phyloP scores from a whole-genome alignment of 2,888 invertebrate genomes.

The Lacanobia oleracea region DNA sequence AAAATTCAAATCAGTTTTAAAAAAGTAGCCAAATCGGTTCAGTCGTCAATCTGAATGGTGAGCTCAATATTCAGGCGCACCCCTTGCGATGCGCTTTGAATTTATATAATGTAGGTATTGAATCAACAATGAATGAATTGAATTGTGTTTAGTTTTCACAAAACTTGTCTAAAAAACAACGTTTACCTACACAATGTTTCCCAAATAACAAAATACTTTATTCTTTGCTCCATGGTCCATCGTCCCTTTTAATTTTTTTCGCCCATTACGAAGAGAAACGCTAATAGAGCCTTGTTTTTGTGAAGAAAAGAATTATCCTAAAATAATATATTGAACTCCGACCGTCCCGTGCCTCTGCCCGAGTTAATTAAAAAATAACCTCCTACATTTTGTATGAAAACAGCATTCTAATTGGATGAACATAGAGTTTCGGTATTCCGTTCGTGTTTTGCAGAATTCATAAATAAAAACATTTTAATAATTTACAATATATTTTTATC shows the following conservation, averaged over 20 bases:
- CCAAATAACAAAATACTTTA: not conserved
- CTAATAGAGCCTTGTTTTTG: constrained; percentile 54
- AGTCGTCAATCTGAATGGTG: no score
- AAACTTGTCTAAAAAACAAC: no score
- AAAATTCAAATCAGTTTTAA: no score
- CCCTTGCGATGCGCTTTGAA: no score
- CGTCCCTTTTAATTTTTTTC: constrained; percentile 53
- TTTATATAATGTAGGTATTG: no score
- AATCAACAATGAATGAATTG: no score
- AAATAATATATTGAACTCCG: constrained; percentile 65
- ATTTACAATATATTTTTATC: not conserved
- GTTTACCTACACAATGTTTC: not conserved
- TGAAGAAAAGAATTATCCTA: constrained; percentile 53
- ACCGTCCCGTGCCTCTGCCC: constrained; percentile 3
- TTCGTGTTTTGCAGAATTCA: not conserved
- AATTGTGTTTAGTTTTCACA: no score
- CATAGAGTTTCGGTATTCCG: not conserved
- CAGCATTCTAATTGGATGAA: constrained; percentile 48
- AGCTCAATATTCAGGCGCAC: no score
- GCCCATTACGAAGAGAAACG: constrained; percentile 44
- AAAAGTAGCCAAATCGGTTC: no score
- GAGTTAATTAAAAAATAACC: constrained; percentile 64
- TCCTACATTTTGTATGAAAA: constrained; percentile 48
- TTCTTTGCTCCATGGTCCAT: constrained; percentile 26
- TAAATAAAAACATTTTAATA: not conserved